These are phyloP conservation scores for Lathamus discolor DNA, from an alignment of 2,113 vertebrate genomes.

Conservation along the genomic window DNA sequence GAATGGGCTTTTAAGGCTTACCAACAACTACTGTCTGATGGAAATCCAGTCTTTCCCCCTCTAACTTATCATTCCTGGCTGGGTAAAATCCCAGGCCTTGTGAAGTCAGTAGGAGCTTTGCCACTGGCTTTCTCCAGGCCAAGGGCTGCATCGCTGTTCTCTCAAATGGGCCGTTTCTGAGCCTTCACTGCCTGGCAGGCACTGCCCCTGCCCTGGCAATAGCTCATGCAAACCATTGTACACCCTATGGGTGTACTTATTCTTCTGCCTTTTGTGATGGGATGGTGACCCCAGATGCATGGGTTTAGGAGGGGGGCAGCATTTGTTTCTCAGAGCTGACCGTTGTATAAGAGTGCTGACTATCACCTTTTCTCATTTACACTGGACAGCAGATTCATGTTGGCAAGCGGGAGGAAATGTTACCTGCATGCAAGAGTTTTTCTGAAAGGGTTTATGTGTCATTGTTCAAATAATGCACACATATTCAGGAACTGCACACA, in stretches of 20 bases:
- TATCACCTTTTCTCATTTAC: neutral
- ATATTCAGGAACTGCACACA: neutral
- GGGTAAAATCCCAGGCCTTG: neutral
- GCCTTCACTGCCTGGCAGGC: neutral
- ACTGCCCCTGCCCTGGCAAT: neutral
- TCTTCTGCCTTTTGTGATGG: neutral
- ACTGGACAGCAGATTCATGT: neutral
- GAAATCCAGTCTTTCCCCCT: neutral
- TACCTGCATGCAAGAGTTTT: neutral
- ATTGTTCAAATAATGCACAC: neutral
- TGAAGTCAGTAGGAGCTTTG: neutral
- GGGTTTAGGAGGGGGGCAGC: neutral
- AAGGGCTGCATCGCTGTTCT: neutral
- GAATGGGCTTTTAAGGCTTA: slow-evolving; percentile 20
- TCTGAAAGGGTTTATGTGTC: neutral
- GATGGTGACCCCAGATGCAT: neutral
- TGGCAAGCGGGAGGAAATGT: neutral
- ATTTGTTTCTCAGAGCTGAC: neutral
- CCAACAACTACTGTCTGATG: neutral
- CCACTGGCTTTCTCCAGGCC: neutral
- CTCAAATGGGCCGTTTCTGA: neutral
- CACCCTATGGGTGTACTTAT: neutral
- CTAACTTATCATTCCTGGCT: neutral
- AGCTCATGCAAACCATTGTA: neutral
- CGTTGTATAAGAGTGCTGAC: neutral